A percentile compares a stretch with the other conserved stretches of the same genome.
Evolutionary conservation across 2,113 vertebrate species (phyloP).

Genomic region (Psittacula cyanocephala): DNA sequence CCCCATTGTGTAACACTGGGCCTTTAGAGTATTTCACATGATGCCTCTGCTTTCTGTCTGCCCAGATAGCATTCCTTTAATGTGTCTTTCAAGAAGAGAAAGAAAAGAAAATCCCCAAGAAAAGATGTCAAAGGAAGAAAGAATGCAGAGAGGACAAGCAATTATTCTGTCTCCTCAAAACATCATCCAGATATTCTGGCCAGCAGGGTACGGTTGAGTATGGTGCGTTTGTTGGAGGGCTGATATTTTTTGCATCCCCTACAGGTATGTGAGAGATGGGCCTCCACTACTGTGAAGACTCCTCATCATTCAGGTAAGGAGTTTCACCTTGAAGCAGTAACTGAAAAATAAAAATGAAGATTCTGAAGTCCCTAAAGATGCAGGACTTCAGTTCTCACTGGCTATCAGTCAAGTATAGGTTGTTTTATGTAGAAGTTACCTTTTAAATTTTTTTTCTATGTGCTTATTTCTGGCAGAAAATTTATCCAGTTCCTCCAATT

Average conservation of each 20-base stretch:
- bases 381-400: not conserved
- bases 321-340: not conserved
- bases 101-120: not conserved
- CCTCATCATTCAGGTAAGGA: not conserved
- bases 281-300: not conserved
- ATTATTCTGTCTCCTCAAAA: not conserved
- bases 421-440: not conserved
- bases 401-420: not conserved
- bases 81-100: not conserved
- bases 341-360: not conserved
- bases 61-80: not conserved
- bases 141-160: not conserved
- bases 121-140: not conserved
- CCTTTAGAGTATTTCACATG: not conserved
- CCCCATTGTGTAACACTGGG: accelerated
- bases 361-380: not conserved
- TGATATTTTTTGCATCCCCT: not conserved
- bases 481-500: not conserved
- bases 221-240: not conserved
- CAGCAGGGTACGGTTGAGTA: not conserved
- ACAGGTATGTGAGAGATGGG: not conserved
- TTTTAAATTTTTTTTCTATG: not conserved
- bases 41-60: not conserved
- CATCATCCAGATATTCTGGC: not conserved
- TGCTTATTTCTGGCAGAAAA: not conserved